phyloP scores from a whole-genome alignment of 2,797 vertebrate genomes.

The Channallabes apus region DNA sequence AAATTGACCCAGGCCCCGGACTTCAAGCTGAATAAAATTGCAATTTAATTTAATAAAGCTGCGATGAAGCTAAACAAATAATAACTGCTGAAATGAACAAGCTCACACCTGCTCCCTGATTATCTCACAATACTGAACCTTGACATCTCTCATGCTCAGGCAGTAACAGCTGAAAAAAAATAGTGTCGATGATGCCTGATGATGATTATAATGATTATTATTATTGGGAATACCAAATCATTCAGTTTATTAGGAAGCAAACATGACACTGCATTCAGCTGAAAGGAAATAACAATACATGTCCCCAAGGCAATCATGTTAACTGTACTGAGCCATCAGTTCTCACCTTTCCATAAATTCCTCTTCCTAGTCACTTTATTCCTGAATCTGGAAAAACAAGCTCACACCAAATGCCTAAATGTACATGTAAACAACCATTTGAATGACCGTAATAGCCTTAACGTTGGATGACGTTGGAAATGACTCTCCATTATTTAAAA shows the following conservation, averaged over 20 bases:
- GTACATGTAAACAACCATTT: no score
- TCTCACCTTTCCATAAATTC: not conserved
- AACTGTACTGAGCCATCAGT: not conserved
- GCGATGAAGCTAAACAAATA: constrained; percentile 27
- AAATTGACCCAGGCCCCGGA: constrained; percentile 23
- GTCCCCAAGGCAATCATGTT: not conserved
- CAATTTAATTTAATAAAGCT: constrained; percentile 31
- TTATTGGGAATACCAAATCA: not conserved
- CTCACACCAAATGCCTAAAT: no score
- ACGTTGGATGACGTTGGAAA: no score
- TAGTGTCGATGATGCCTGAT: not conserved
- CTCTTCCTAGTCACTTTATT: no score
- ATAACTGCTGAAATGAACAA: not conserved
- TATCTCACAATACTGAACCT: constrained; percentile 12
- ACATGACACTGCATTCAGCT: not conserved
- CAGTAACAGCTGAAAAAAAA: not conserved
- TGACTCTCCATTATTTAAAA: no score
- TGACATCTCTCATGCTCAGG: not conserved
- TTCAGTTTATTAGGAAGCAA: not conserved
- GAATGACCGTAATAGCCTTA: no score
- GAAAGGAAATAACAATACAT: not conserved
- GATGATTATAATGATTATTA: not conserved
- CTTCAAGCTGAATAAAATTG: constrained; percentile 24
- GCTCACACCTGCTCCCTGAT: constrained; percentile 30
- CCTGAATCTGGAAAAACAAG: no score